phyloP scores from a whole-genome alignment of 2,113 vertebrate species.

The Gallinago media region DNA sequence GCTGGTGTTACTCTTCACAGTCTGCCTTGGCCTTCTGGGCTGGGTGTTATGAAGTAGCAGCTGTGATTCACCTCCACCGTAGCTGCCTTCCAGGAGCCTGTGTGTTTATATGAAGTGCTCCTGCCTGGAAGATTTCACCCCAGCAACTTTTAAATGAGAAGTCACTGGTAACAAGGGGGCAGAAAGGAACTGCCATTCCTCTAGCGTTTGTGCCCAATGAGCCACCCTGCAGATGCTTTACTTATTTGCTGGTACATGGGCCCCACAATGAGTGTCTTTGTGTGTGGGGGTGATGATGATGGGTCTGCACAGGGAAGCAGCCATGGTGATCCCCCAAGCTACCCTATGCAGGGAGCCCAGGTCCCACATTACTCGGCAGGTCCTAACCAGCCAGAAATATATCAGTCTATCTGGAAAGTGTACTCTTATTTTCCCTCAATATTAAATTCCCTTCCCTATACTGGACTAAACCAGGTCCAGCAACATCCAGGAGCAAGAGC shows the following conservation, averaged over 20 bases:
- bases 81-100: not conserved
- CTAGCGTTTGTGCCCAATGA: too few species aligned
- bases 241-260: not conserved
- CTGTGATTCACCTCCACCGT: not conserved
- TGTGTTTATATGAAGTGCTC: not conserved
- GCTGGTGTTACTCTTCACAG: not conserved
- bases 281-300: too few species aligned
- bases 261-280: not conserved
- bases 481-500: not conserved
- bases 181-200: not conserved
- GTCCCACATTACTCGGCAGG: not conserved
- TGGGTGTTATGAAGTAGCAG: not conserved
- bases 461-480: not conserved
- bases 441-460: not conserved
- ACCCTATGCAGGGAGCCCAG: not conserved
- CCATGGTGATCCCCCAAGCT: accelerated
- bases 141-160: not conserved
- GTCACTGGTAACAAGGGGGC: not conserved
- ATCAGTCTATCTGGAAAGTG: not conserved
- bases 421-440: not conserved
- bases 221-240: not conserved
- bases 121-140: not conserved
- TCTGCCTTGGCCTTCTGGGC: not conserved
- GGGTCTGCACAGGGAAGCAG: not conserved
- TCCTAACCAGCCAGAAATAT: not conserved